A percentile compares a stretch with the other conserved stretches of the same genome.
Evolutionary conservation across 2,888 invertebrate genomes (phyloP).

Genomic region (Megaustenia siamemsis): DNA sequence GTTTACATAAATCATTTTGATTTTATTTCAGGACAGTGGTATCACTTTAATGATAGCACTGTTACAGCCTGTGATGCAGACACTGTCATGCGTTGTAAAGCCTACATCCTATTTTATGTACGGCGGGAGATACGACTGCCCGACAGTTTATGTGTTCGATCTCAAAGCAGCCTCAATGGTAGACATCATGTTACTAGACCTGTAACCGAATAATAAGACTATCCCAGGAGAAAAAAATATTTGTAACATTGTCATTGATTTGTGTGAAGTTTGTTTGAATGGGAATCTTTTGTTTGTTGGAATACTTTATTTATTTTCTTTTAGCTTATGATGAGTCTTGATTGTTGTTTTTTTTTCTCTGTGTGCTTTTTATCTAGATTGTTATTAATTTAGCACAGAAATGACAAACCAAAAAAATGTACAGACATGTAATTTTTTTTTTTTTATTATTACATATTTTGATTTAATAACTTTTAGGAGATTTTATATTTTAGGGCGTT

Average conservation of each 20-base stretch:
- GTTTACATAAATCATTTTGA: not conserved
- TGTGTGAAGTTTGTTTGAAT: conserved; percentile 23
- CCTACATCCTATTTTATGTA: conserved; percentile 92
- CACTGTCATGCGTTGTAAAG: conserved; percentile 88
- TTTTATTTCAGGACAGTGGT: conserved; percentile 84
- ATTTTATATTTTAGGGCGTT: not conserved
- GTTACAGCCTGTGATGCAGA: conserved; percentile 86
- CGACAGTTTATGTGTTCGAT: conserved; percentile 58
- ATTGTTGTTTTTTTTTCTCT: not conserved
- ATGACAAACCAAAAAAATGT: not conserved
- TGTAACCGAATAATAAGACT: conserved; percentile 1
- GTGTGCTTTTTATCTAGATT: not conserved
- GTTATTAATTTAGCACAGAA: not conserved
- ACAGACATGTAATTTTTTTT: too few relatives aligned
- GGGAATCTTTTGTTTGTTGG: not conserved
- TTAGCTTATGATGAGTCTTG: not conserved
- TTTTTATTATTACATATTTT: too few relatives aligned
- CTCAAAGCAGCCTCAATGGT: conserved; percentile 51
- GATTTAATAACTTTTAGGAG: not conserved
- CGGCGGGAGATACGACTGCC: conserved; percentile 83
- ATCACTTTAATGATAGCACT: conserved; percentile 91
- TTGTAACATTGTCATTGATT: conserved; percentile 1
- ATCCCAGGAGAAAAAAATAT: conserved; percentile 12
- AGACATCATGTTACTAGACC: conserved; percentile 16
- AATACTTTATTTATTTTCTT: not conserved